Base-by-base conservation (phyloP, 1,140 invertebrate species). In the Pomacea maculata region DNA sequence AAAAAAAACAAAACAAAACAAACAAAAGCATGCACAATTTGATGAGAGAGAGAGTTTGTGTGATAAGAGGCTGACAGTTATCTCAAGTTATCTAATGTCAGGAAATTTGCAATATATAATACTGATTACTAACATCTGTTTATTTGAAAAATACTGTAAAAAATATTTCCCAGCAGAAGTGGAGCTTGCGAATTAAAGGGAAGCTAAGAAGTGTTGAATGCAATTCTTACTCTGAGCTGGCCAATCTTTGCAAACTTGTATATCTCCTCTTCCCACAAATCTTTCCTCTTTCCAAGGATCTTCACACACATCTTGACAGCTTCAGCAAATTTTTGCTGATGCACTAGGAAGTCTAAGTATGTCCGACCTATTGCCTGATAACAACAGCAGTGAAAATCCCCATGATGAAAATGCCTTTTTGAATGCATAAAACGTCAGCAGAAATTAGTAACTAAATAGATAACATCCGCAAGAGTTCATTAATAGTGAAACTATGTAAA, bases 251-350 rank as follows among this genome's bases (percentile, higher is more conserved):
- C 95, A 93, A 99, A 99, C 91, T 97, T 97, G 79, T 95, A 95
- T 54, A 99, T 93, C 92, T 98, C 95, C 86, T 95, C 95, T 91
- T 99, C 97, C 98, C 98, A 99, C 25, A 96, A 92, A 64, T 94
- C 93, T 92, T 96, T 96, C 87, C 98, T 95, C 82, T 95, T 95
- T 17, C 93, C 93, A 74, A 94, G 89, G 82, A 95, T 92, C 87
- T 95, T 95, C 6, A 95, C 92, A 90, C 97, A 98, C 4, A 98
- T 91, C 88, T 95, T 94, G 6, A 96, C 97, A 17, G 97, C 98
- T 86, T 95, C 94, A 52, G 96, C 95, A 88, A 94, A 99, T 83
- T 95, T 92, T 74, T 94, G 93, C 68, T 93, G 92, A 10, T 93
- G 92, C 57, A 99, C 87, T 70, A 99, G 93, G 91, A 96, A 94